A percentile compares a stretch with the other conserved stretches of the same genome.
Conservation (phyloP, 2,797 vertebrate genomes). For the Morus bassanus region DNA sequence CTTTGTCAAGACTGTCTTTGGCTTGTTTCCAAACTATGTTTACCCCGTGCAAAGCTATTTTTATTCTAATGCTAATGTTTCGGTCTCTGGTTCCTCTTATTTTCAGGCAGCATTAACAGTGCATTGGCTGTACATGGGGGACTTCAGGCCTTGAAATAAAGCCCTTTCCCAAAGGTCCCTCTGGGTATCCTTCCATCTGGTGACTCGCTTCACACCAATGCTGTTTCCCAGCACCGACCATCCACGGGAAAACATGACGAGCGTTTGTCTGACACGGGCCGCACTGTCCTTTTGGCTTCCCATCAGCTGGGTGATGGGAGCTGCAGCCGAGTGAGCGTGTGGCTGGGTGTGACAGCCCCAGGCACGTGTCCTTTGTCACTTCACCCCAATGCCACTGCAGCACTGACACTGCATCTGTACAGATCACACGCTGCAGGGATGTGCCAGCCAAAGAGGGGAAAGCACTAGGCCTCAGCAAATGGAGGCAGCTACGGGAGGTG, state of each 20-base stretch:
- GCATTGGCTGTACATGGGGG: background rate
- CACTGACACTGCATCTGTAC: background rate
- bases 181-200: background rate
- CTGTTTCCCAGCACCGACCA: background rate
- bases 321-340: accelerated
- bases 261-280: background rate
- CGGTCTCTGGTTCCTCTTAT: background rate
- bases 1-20: background rate
- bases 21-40: background rate
- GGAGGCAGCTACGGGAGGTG: background rate
- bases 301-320: background rate
- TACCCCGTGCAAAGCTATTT: background rate
- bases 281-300: background rate
- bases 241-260: background rate
- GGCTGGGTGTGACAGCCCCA: background rate
- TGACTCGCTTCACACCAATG: background rate
- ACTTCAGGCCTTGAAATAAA: background rate
- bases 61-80: background rate
- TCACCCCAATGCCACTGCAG: background rate
- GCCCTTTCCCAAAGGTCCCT: background rate
- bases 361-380: accelerated
- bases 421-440: background rate
- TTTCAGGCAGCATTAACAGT: background rate
- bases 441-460: too few relatives aligned
- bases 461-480: background rate